Base-by-base conservation (phyloP, 2,113 vertebrate genomes). In the Eurystomus gularis region DNA sequence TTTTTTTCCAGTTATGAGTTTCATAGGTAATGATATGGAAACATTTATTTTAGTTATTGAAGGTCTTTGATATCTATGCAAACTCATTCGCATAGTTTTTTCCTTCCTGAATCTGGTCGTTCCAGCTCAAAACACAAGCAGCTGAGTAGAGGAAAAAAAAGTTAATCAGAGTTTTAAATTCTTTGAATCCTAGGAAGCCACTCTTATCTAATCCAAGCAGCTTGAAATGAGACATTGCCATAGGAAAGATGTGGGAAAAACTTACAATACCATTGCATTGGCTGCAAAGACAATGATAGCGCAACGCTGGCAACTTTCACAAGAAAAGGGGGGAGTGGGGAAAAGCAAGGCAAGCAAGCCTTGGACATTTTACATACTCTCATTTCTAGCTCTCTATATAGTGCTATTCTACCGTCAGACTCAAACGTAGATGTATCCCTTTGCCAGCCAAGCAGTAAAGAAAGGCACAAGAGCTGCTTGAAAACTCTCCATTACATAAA, bases 141-240 rank as follows among this genome's bases (percentile, higher is more conserved):
- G 48, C 17, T 44, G 18, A 89, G 61, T 17, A 52, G 24, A 51
- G 17, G 48, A 3, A 44, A 77, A 85, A 66, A 55, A 48, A 46
- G 9, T 25, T 87, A 52, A 75, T 68, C 57, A 49, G n/a, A 86
- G 37, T 86, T 95, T 79, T 33, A 66, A 72, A 46, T 82, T 60
- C 44, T 75, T 88, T 81, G 60, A 87, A 68, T 61, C 66, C 51
- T 61, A 71, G 31, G 61, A 89, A 79, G 61, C 58, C 48, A n/a
- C n/a, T 85, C 88, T 94, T 82, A 93, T 82, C 88, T 78, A 81
- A 60, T 65, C 20, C 72, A 71, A 90, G 39, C 87, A 96, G 73
- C 80, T 78, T 86, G 93, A 95, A 95, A 39, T 31, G 44, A 75
- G 52, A 78, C 61, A 88, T 3, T 42, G 31, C 37, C 28, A 60